These are phyloP conservation scores for Lasioglossum villosulum DNA, from an alignment of 2,888 invertebrate species.

Conservation along the genomic window DNA sequence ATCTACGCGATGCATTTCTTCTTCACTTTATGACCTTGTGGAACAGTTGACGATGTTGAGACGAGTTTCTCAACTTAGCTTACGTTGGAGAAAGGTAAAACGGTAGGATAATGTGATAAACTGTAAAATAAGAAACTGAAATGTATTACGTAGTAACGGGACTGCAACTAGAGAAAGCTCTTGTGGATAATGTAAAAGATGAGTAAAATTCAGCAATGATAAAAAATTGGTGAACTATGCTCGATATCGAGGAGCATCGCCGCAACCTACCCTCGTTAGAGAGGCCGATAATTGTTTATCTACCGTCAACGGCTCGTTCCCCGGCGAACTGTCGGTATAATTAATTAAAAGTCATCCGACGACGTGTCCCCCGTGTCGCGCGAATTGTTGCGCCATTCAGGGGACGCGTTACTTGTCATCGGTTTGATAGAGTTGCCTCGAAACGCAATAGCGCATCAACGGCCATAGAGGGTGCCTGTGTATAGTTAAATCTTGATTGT, in stretches of 20 bases:
- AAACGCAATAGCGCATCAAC: neutral
- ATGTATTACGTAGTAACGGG: neutral
- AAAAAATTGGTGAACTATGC: slow-evolving; percentile 14
- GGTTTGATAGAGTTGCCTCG: neutral
- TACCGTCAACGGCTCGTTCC: slow-evolving; percentile 39
- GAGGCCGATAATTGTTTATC: slow-evolving; percentile 60
- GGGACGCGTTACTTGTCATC: slow-evolving; percentile 26
- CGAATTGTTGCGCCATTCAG: slow-evolving; percentile 31
- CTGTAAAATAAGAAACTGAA: too few species aligned
- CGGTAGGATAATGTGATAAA: neutral
- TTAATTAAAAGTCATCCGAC: slow-evolving; percentile 58
- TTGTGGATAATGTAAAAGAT: neutral
- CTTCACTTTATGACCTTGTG: neutral
- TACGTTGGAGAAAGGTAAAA: neutral
- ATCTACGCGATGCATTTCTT: neutral
- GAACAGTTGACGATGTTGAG: neutral
- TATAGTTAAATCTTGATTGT: neutral
- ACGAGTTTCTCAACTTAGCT: neutral
- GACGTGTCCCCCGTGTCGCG: slow-evolving; percentile 35
- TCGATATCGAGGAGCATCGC: slow-evolving; percentile 18
- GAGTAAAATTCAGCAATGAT: neutral
- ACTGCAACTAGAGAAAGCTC: neutral
- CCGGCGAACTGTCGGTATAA: slow-evolving; percentile 43
- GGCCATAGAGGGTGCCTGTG: neutral
- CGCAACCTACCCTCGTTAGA: slow-evolving; percentile 38